These are phyloP conservation scores for Campylorhamphus procurvoides DNA, from an alignment of 2,113 vertebrate species.

Conservation along the genomic window DNA sequence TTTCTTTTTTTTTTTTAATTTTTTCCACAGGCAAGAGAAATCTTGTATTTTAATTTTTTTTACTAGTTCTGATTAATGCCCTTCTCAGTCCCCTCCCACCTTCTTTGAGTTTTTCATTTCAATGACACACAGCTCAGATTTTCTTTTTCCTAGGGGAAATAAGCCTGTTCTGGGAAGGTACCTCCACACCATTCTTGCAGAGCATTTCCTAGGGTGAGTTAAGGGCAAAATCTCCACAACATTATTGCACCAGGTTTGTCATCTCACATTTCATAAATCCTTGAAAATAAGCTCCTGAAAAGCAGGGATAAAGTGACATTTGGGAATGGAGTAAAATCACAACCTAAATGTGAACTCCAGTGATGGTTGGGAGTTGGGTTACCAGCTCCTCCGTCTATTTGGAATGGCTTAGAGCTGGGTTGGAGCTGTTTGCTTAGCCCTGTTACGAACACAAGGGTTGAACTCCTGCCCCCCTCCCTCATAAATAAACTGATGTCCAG, in stretches of 20 bases:
- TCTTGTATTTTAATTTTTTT: background rate
- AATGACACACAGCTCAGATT: constrained; percentile 19
- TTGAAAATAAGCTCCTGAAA: constrained; percentile 72
- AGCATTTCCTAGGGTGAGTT: constrained; percentile 54
- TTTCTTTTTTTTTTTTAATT: background rate
- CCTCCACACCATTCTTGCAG: background rate
- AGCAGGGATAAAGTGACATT: constrained; percentile 49
- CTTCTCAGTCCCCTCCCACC: background rate
- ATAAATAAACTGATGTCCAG: constrained; percentile 46
- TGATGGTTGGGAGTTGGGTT: constrained; percentile 37
- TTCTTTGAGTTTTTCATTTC: constrained; percentile 29
- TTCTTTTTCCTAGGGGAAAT: constrained; percentile 60
- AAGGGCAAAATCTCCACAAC: constrained; percentile 38
- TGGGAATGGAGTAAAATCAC: constrained; percentile 42
- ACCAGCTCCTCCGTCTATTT: constrained; percentile 34
- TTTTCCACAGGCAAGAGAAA: background rate
- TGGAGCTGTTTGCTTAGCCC: constrained; percentile 62
- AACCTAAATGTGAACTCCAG: constrained; percentile 49
- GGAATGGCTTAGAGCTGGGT: constrained; percentile 57
- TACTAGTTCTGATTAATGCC: constrained; percentile 33
- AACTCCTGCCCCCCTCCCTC: constrained; percentile 63
- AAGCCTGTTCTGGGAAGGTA: constrained; percentile 32
- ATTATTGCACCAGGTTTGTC: constrained; percentile 27
- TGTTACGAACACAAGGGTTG: constrained; percentile 43
- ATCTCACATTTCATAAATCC: constrained; percentile 71